Evolutionary conservation across 1,140 invertebrate species (phyloP).

Genomic region (Ceratoteleas bidentatus): DNA sequence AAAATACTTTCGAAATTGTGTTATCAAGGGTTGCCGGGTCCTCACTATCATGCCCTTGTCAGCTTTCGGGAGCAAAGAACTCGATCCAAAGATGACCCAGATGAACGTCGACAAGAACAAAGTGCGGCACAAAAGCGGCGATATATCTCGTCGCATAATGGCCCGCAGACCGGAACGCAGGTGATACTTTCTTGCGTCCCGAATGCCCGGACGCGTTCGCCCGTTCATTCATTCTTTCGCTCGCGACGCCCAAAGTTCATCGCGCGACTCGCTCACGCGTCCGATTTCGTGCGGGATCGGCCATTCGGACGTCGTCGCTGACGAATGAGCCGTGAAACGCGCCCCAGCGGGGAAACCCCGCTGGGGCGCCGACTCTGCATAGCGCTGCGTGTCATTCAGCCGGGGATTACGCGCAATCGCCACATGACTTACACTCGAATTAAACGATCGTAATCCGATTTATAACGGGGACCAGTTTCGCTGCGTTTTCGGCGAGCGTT

Average conservation of each 20-base stretch:
- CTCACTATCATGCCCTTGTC: too few species aligned
- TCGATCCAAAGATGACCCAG: too few species aligned
- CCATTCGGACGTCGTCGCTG: constrained; percentile 27
- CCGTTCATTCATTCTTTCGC: constrained; percentile 8
- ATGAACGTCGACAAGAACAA: background rate
- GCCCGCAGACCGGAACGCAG: constrained; percentile 14
- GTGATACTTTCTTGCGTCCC: constrained; percentile 23
- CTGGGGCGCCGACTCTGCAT: too few species aligned
- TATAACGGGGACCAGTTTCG: constrained; percentile 30
- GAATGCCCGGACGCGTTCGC: constrained; percentile 6
- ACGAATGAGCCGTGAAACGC: constrained; percentile 38
- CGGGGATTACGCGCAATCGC: constrained; percentile 38
- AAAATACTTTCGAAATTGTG: too few species aligned
- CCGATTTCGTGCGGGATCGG: constrained; percentile 1
- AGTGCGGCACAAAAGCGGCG: background rate
- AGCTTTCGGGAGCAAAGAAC: too few species aligned
- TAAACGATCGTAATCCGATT: constrained; percentile 52
- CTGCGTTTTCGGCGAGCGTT: background rate
- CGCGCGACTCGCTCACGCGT: constrained; percentile 22
- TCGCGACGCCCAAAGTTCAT: constrained; percentile 10
- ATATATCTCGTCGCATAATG: constrained; percentile 5
- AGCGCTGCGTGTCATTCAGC: constrained; percentile 35
- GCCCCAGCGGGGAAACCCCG: constrained; percentile 9
- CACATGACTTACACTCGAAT: constrained; percentile 48
- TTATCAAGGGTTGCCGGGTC: too few species aligned